phyloP scores from a whole-genome alignment of 2,113 vertebrate genomes.

The Ceuthmochares aereus region DNA sequence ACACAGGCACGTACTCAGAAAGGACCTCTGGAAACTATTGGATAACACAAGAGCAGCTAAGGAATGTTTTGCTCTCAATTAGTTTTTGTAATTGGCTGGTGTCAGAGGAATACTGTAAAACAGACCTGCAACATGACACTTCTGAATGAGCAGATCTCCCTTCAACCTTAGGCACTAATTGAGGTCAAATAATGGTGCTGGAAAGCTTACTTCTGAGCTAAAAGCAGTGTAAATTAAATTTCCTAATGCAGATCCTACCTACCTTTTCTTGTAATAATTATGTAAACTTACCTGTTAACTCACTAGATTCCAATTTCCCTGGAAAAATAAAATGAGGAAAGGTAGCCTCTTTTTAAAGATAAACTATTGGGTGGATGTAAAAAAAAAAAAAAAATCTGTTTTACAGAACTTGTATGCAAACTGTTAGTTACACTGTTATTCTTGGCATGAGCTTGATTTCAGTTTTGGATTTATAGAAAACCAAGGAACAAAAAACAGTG shows the following conservation, averaged over 20 bases:
- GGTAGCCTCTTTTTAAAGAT: background rate
- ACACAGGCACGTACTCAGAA: background rate
- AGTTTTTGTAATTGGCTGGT: background rate
- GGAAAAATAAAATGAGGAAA: background rate
- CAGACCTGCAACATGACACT: background rate
- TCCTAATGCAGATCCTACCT: background rate
- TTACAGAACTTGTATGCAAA: background rate
- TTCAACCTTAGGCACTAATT: background rate
- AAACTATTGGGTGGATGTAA: background rate
- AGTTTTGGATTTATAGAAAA: background rate
- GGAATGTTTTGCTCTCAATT: constrained; percentile 1
- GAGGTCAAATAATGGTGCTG: background rate
- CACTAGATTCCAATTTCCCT: background rate
- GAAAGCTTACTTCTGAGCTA: background rate
- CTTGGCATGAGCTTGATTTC: background rate
- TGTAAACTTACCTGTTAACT: background rate
- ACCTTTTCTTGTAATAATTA: background rate
- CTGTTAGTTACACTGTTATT: background rate
- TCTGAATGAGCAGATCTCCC: background rate
- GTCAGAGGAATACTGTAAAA: constrained; percentile 9
- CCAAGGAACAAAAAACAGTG: background rate
- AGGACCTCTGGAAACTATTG: background rate
- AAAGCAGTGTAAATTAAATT: background rate
- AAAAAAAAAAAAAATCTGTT: background rate
- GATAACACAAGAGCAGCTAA: background rate